Evolutionary conservation across 1,140 invertebrate species (phyloP).

Genomic region (Heliothis subflexa): DNA sequence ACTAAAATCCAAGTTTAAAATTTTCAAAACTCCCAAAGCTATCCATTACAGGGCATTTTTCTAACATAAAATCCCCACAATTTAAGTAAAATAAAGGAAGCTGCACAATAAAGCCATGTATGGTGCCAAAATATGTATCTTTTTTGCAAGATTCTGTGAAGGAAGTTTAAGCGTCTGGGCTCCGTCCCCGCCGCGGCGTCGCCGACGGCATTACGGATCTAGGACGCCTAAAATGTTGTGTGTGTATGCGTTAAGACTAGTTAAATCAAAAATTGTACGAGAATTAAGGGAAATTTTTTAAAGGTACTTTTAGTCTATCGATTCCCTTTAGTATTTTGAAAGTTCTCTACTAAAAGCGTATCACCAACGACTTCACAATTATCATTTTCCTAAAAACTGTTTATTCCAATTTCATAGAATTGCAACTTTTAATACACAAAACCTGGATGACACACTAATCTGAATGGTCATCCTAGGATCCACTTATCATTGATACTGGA

Average conservation of each 20-base stretch:
- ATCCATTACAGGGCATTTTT: constrained; percentile 43
- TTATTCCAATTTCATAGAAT: too few relatives aligned
- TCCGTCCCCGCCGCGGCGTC: constrained; percentile 68
- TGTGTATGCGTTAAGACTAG: neutral
- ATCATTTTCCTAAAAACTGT: too few relatives aligned
- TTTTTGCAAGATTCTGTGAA: constrained; percentile 68
- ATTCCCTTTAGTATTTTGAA: too few relatives aligned
- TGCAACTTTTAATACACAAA: neutral
- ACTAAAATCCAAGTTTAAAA: constrained; percentile 11
- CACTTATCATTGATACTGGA: neutral
- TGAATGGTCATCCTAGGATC: too few relatives aligned
- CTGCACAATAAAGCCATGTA: constrained; percentile 56
- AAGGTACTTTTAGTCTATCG: too few relatives aligned
- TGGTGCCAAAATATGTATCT: constrained; percentile 73
- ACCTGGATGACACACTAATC: too few relatives aligned
- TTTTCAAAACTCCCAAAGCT: neutral
- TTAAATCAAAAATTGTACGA: too few relatives aligned
- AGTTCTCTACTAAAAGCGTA: too few relatives aligned
- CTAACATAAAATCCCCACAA: constrained; percentile 36
- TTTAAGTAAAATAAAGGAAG: constrained; percentile 42
- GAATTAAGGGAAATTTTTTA: too few relatives aligned
- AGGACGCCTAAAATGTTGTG: constrained; percentile 67
- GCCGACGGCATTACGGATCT: constrained; percentile 70
- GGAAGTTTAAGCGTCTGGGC: constrained; percentile 70
- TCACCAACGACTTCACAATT: too few relatives aligned